These are phyloP conservation scores for Eudiplozoon nipponicum DNA, from an alignment of 2,888 invertebrate genomes.

Conservation along the genomic window DNA sequence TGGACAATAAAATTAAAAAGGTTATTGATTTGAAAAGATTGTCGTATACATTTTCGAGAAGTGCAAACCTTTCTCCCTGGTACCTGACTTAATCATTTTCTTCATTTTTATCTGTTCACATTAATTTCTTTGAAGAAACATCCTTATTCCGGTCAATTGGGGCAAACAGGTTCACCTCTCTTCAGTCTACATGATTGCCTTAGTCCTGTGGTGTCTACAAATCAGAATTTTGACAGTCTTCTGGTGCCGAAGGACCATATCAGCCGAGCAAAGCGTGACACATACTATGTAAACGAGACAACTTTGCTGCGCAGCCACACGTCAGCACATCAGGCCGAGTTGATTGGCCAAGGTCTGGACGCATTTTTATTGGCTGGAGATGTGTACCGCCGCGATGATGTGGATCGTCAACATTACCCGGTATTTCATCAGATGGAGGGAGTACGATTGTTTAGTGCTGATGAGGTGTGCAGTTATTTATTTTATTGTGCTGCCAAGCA, in stretches of 20 bases:
- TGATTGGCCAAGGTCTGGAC: slow-evolving; percentile 51
- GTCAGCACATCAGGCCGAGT: slow-evolving; percentile 61
- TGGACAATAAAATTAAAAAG: too few species aligned
- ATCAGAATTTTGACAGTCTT: slow-evolving; percentile 62
- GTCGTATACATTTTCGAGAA: too few species aligned
- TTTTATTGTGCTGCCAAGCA: too few species aligned
- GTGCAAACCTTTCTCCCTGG: too few species aligned
- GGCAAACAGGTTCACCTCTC: too few species aligned
- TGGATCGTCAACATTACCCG: slow-evolving; percentile 72
- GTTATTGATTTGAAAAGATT: too few species aligned
- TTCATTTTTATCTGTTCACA: too few species aligned
- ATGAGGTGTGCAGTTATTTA: too few species aligned
- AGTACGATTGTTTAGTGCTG: slow-evolving; percentile 45
- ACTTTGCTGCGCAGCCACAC: slow-evolving; percentile 56
- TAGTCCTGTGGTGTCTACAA: slow-evolving; percentile 46
- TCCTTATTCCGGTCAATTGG: too few species aligned
- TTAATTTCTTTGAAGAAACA: too few species aligned
- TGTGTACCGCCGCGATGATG: slow-evolving; percentile 73
- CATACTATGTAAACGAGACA: slow-evolving; percentile 56
- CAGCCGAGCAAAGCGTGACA: slow-evolving; percentile 53
- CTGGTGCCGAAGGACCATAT: slow-evolving; percentile 55
- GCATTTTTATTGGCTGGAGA: slow-evolving; percentile 71
- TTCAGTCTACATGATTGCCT: slow-evolving; percentile 62
- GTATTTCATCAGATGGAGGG: slow-evolving; percentile 78
- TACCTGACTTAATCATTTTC: too few species aligned